Percentiles rank a stretch among this genome's conserved stretches.
These are phyloP conservation scores for Zaprionus camerounensis DNA, from an alignment of 1,140 invertebrate species.

Conservation along the genomic window DNA sequence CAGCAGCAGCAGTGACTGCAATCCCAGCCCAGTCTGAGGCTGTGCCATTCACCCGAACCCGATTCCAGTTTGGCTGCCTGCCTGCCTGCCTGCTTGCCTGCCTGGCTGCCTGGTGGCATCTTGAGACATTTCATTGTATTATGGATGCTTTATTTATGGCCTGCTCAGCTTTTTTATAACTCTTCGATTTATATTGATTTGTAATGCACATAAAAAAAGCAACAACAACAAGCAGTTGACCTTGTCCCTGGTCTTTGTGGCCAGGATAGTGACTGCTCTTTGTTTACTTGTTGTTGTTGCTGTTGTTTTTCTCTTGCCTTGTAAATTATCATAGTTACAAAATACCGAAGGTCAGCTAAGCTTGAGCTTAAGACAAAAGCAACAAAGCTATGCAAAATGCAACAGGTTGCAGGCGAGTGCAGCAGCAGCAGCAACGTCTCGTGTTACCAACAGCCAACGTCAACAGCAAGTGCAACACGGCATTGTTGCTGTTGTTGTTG, in stretches of 20 bases:
- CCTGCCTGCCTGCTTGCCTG: slow-evolving; percentile 17
- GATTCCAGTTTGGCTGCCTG: slow-evolving; percentile 69
- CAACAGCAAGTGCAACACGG: slow-evolving; percentile 49
- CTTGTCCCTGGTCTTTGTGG: slow-evolving; percentile 59
- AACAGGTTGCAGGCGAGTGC: slow-evolving; percentile 17
- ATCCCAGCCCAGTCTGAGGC: slow-evolving; percentile 37
- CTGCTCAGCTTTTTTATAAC: slow-evolving; percentile 76
- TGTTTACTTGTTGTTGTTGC: slow-evolving; percentile 5
- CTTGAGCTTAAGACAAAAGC: slow-evolving; percentile 16
- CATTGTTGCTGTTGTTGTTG: slow-evolving; percentile 19
- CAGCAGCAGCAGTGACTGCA: slow-evolving; percentile 2
- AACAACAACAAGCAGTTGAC: slow-evolving; percentile 55
- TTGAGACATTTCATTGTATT: slow-evolving; percentile 75
- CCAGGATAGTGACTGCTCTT: slow-evolving; percentile 16
- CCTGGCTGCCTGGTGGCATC: slow-evolving; percentile 50
- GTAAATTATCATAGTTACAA: slow-evolving; percentile 62
- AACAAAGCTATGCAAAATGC: slow-evolving; percentile 34
- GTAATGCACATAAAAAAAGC: slow-evolving; percentile 64
- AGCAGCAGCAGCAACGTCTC: slow-evolving; percentile 24
- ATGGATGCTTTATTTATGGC: slow-evolving; percentile 69
- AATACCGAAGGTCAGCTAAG: slow-evolving; percentile 61
- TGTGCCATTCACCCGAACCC: slow-evolving; percentile 68
- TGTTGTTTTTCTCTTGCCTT: slow-evolving; percentile 24
- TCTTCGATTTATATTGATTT: slow-evolving; percentile 82
- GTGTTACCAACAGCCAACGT: slow-evolving; percentile 38